Evolutionary conservation across 2,888 invertebrate species (phyloP).

Genomic region (Frankliniella intonsa): DNA sequence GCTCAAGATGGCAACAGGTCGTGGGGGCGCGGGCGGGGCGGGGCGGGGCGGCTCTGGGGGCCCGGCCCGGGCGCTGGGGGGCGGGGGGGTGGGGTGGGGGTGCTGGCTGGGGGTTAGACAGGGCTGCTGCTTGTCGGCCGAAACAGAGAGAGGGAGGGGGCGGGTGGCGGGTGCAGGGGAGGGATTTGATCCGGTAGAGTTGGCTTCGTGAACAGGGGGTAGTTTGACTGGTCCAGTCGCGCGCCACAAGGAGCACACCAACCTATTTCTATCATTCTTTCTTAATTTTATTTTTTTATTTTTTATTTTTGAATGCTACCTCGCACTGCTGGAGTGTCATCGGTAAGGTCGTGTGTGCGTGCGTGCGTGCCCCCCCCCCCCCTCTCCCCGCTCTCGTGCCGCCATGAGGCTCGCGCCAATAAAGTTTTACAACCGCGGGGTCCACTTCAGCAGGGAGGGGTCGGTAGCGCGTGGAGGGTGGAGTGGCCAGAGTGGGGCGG

Average conservation of each 20-base stretch:
- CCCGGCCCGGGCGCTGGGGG: background rate
- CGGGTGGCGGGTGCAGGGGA: background rate
- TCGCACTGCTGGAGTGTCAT: no score
- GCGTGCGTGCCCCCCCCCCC: background rate
- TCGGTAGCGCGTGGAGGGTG: background rate
- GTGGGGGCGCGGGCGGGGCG: background rate
- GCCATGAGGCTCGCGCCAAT: background rate
- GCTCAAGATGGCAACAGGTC: background rate
- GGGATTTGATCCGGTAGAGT: no score
- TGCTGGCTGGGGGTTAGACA: background rate
- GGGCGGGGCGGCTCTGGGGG: background rate
- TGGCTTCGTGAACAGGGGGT: background rate
- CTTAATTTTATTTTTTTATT: no score
- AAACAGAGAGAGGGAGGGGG: background rate
- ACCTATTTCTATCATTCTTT: no score
- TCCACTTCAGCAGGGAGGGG: background rate
- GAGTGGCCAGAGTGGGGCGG: background rate
- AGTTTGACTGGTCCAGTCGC: background rate
- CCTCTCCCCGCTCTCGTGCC: background rate
- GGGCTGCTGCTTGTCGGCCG: background rate
- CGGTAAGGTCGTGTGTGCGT: background rate
- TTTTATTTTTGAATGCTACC: no score
- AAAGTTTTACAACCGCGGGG: conserved; percentile 24
- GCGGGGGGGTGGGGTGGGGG: background rate
- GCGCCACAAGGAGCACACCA: no score